Evolutionary conservation across 37 sponge, comb jelly and placozoan species (phyloP).

Genomic region (Lycopodina hypogea): DNA sequence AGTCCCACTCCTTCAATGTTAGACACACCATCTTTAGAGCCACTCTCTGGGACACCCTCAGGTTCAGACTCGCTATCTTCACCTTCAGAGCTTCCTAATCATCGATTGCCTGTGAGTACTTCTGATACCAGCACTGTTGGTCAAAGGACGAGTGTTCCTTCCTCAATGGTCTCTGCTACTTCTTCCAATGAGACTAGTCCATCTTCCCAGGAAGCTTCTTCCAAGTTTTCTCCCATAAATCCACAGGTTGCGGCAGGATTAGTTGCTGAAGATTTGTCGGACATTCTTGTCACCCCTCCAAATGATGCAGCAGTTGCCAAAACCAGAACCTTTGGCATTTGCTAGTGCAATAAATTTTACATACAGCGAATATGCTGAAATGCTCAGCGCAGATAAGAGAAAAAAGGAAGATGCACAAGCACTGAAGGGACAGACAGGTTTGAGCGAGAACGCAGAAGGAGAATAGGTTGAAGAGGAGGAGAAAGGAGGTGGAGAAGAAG

Average conservation of each 20-base stretch:
- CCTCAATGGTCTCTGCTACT: no score
- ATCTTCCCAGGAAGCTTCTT: neutral
- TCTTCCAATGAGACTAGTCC: no score
- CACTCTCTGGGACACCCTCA: neutral
- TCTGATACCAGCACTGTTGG: no score
- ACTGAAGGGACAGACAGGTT: no score
- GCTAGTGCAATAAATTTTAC: constrained; percentile 4
- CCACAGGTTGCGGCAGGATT: neutral
- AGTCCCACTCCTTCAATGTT: no score
- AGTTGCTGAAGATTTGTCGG: neutral
- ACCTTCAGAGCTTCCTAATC: no score
- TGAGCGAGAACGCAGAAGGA: neutral
- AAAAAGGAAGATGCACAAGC: neutral
- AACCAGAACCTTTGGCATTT: neutral
- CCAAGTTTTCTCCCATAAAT: neutral
- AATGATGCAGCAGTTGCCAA: neutral
- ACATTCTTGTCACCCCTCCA: neutral
- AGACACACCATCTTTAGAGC: no score
- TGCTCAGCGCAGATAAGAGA: no score
- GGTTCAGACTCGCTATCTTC: no score
- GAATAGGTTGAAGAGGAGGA: neutral
- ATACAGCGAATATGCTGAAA: neutral
- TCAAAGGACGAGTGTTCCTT: no score
- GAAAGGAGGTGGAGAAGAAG: neutral
- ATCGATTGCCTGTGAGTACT: no score